Evolutionary conservation across 2,113 vertebrate species (phyloP), one percentile per base, ranked within the genome.

Genomic region (Xenopus tropicalis): DNA sequence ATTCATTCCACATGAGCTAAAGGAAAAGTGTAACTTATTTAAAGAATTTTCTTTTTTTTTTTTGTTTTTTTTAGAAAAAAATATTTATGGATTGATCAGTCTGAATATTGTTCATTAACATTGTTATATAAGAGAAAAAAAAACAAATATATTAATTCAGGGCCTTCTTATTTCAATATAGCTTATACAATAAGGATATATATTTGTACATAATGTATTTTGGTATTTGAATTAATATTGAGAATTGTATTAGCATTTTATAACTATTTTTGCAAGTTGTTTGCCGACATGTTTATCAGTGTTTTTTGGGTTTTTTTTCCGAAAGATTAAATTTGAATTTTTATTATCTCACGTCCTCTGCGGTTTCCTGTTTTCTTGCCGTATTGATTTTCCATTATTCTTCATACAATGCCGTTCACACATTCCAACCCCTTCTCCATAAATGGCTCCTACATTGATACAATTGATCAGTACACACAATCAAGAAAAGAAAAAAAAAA

Each of bases 401-500:
- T 22, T 29, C n/a, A 61, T 20, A 74, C 65, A 68, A 74, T 74
- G 24, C 29, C 23, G 14, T 48, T 48, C 46, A 48, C 46, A 48
- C 46, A 48, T 14, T 48, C 46, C 16, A 48, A 16, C 16, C 14
- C 14, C 12, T 17, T 17, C 16, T 48, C 46, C 14, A 48, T 48
- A 16, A n/a, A n/a, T n/a, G n/a, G n/a, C n/a, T n/a, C n/a, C n/a
- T 3, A 48, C 16, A 17, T 24, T 56, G 61, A 48, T 71, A 43
- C 42, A 24, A 48, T 21, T 16, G 58, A 80, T 78, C 66, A 58
- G 57, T 61, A 66, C 66, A 67, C 63, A 63, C 29, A 29, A 71
- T 82, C 80, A 66, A 70, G 20, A 0, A 71, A n/a, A n/a, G n/a
- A n/a, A 70, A 72, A 69, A 66, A 86, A 87, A 63, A 54, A 62